A percentile compares a stretch with the other conserved stretches of the same genome.
Evolutionary conservation across 2,113 vertebrate species (phyloP).

Genomic region (Tonatia bakeri): DNA sequence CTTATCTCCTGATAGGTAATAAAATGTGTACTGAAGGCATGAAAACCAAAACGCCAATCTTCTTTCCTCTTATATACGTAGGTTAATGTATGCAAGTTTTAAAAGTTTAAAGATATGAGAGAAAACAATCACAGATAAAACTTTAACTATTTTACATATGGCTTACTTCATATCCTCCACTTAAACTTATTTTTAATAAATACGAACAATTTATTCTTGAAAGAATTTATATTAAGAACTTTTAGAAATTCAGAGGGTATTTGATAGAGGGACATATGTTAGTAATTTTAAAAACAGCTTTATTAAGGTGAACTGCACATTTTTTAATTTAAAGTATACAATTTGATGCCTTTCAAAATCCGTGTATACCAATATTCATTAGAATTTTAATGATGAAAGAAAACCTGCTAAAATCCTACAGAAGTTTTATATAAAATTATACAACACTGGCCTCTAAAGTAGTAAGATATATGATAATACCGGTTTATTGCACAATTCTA

Average conservation of each 20-base stretch:
- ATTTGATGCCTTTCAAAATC: not conserved
- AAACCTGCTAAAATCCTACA: slow-evolving; percentile 10
- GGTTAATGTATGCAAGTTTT: not conserved
- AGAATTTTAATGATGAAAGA: slow-evolving; percentile 28
- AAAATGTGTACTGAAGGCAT: not conserved
- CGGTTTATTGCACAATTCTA: slow-evolving; percentile 96
- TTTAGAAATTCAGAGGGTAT: not conserved
- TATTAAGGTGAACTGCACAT: not conserved
- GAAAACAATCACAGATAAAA: not conserved
- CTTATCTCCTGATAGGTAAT: not conserved
- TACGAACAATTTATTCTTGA: not conserved
- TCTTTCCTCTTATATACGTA: not conserved
- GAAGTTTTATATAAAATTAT: not conserved
- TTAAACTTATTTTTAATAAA: not conserved
- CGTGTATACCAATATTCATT: not conserved
- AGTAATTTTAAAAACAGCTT: not conserved
- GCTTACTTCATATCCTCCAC: slow-evolving; percentile 23
- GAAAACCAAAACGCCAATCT: not conserved
- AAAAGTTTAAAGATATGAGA: slow-evolving; percentile 24
- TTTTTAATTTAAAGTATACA: not conserved
- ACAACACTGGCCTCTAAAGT: not conserved
- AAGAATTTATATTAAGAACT: slow-evolving; percentile 15
- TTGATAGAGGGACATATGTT: not conserved
- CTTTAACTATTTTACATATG: not conserved
- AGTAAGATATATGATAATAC: slow-evolving; percentile 78